Evolutionary conservation across 2,797 vertebrate genomes (phyloP).

Genomic region (Philypnodon macrostomus): DNA sequence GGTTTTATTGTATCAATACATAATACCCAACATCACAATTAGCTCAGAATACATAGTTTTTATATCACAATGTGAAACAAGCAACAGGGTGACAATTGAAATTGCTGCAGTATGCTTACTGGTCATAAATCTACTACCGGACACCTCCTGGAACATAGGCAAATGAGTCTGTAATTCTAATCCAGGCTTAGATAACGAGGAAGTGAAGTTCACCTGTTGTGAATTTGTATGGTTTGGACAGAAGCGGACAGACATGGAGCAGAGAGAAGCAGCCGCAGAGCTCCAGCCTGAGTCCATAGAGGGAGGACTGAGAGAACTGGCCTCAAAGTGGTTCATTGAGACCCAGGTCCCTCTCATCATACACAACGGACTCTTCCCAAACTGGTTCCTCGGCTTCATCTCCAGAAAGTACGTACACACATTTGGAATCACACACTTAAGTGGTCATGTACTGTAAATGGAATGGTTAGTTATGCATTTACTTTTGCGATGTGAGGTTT

Average conservation of each 20-base stretch:
- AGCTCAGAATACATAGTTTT: too few relatives aligned
- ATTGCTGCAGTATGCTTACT: too few relatives aligned
- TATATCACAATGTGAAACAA: too few relatives aligned
- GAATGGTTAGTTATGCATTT: too few relatives aligned
- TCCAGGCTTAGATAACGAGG: constrained; percentile 3
- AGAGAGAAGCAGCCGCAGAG: constrained; percentile 18
- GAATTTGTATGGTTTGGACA: constrained; percentile 23
- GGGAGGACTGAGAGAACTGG: constrained; percentile 70
- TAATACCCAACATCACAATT: too few relatives aligned
- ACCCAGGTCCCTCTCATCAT: constrained; percentile 78
- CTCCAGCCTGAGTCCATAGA: constrained; percentile 30
- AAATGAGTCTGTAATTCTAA: constrained; percentile 70
- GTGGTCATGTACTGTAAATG: not conserved
- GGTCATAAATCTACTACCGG: constrained; percentile 31
- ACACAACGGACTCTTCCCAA: constrained; percentile 78
- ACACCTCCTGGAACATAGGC: constrained; percentile 69
- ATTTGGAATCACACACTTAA: not conserved
- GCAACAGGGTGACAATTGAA: too few relatives aligned
- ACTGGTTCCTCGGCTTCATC: constrained; percentile 87
- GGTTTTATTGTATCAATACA: too few relatives aligned
- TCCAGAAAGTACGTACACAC: constrained; percentile 76
- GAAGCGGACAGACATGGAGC: constrained; percentile 68
- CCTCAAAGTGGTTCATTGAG: constrained; percentile 81
- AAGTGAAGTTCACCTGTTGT: constrained; percentile 7
- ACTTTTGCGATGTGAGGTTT: too few relatives aligned